Evolutionary conservation across 2,888 invertebrate genomes (phyloP), one percentile per base, ranked within the genome.

Genomic region (Pollenia angustigena): DNA sequence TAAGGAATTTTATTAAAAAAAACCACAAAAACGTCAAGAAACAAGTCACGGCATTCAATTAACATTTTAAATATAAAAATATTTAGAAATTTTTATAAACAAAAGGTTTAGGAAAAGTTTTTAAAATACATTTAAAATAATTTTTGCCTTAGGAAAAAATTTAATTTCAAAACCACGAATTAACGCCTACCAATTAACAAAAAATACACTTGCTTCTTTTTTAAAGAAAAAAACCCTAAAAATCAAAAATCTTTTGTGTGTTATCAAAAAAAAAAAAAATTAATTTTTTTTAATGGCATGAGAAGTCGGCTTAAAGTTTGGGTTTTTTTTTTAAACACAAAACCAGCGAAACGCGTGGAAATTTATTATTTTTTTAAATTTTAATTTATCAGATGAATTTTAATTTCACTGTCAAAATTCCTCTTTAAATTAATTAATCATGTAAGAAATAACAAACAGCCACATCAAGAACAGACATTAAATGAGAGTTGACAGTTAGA

Each of bases 371-470:
- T 14, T 16, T 52, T 23, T 54, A 23, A 56, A 40, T 42, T 40
- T 11, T 42, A 52, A 16, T 32, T 9, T 23, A 16, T 71, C 16
- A 40, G 9, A 68, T 42, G 40, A 52, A 81, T 42, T 68, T 79
- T 48, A 85, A 81, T 85, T 85, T 74, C 54, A 64, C 74, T 79
- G 81, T 85, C 85, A 74, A 79, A 85, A 79, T 68, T 79, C 16
- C 16, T 56, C 32, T 54, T 18, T 48, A 60, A 69, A 48, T 50
- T 60, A 69, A 85, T 85, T 82, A 74, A 75, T 85, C 85, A 79
- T 82, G 48, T 76, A 62, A 82, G 42, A 52, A 81, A 72, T 54
- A 72, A 72, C 80, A 64, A 72, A 66, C 58, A 32, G 6, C 32
- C 32, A 68, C 48, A 64, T 54, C 72, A 81, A 64, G 23, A 64